Evolutionary conservation across 2,888 invertebrate species (phyloP).

Genomic region (Xestia sexstrigata): DNA sequence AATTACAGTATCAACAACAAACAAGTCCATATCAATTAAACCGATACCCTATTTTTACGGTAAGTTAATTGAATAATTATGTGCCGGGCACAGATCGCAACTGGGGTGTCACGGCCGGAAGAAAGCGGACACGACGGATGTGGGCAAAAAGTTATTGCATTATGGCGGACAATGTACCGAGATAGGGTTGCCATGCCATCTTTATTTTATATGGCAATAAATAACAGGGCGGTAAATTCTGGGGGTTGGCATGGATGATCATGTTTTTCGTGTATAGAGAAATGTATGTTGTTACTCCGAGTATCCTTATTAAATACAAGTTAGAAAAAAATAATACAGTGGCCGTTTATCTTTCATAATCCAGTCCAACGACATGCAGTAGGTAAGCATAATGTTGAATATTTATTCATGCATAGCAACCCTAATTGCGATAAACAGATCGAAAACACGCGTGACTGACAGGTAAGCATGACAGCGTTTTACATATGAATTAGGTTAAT

Average conservation of each 20-base stretch:
- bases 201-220: conserved; percentile 38
- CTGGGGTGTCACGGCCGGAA: conserved; percentile 86
- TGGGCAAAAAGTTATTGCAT: conserved; percentile 67
- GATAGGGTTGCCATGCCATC: conserved; percentile 54
- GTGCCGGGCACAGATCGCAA: conserved; percentile 83
- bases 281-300: neutral
- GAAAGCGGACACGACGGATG: conserved; percentile 81
- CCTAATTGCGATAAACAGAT: conserved; percentile 44
- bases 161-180: conserved; percentile 52
- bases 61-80: conserved; percentile 76
- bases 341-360: conserved; percentile 35
- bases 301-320: neutral
- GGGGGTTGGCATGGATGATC: conserved; percentile 13
- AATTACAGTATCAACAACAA: conserved; percentile 40
- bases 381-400: conserved; percentile 23
- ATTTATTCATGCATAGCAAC: conserved; percentile 50
- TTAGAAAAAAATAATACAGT: neutral
- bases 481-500: conserved; percentile 65
- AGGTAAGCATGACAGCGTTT: conserved; percentile 58
- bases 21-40: conserved; percentile 41
- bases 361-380: conserved; percentile 25
- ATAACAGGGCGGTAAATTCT: conserved; percentile 19
- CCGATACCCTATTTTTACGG: conserved; percentile 63
- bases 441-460: conserved; percentile 59
- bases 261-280: conserved; percentile 15